phyloP scores from a whole-genome alignment of 2,888 invertebrate genomes.

The Acholoe squamosa region DNA sequence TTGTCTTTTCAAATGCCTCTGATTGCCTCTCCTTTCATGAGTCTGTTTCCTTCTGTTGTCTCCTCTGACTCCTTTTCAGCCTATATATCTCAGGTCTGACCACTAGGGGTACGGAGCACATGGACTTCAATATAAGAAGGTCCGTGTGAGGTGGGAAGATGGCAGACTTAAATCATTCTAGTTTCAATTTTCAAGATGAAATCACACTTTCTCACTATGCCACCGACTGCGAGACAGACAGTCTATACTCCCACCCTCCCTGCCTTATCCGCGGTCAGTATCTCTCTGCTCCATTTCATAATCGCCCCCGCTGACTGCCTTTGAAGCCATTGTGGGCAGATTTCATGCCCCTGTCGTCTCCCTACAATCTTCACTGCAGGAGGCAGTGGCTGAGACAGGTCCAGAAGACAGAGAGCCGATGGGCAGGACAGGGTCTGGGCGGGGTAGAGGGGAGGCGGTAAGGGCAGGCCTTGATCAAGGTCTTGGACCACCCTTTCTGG shows the following conservation, averaged over 20 bases:
- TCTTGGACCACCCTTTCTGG: neutral
- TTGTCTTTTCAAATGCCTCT: no score
- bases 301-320: conserved; percentile 8
- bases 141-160: no score
- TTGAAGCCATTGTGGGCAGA: conserved; percentile 10
- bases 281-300: conserved; percentile 14
- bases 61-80: neutral
- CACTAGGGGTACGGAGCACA: no score
- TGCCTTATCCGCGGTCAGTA: neutral
- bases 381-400: neutral
- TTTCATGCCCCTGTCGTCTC: neutral
- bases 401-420: neutral
- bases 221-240: neutral
- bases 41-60: neutral
- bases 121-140: no score
- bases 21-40: neutral
- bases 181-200: no score
- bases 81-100: no score
- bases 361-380: neutral
- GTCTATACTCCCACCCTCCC: neutral
- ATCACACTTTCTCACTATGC: no score
- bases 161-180: no score
- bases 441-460: neutral
- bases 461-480: neutral
- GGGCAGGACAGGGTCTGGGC: neutral